Evolutionary conservation across 64 coral and sea anemone genomes (phyloP).

Genomic region (Actinia equina): DNA sequence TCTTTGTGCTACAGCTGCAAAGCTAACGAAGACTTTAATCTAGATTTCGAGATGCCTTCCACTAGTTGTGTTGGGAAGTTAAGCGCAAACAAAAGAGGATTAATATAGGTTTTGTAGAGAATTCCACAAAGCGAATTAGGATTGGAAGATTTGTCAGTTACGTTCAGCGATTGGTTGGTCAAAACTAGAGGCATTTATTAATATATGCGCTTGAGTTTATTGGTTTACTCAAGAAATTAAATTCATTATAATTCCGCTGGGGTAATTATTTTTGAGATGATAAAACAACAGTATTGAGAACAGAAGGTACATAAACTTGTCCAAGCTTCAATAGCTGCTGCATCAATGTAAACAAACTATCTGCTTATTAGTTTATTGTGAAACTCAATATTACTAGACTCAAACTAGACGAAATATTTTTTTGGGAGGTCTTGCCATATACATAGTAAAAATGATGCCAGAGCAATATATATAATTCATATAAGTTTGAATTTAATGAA

Average conservation of each 20-base stretch:
- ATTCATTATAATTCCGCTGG: not conserved
- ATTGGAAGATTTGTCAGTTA: no score
- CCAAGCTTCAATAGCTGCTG: no score
- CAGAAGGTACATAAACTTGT: not conserved
- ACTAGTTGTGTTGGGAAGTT: not conserved
- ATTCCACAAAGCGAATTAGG: not conserved
- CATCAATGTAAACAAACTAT: no score
- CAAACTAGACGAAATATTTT: not conserved
- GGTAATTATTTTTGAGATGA: not conserved
- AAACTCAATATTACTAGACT: not conserved
- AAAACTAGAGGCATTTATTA: not conserved
- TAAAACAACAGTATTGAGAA: not conserved
- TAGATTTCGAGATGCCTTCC: not conserved
- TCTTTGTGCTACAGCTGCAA: not conserved
- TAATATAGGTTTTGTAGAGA: not conserved
- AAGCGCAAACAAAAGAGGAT: not conserved
- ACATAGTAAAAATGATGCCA: not conserved
- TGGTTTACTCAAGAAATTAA: not conserved
- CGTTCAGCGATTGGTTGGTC: not conserved
- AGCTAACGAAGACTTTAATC: no score
- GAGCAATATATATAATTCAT: not conserved
- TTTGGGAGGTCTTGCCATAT: no score
- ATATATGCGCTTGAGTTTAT: not conserved
- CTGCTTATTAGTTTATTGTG: no score
- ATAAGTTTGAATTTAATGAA: not conserved